phyloP scores from a whole-genome alignment of 2,888 invertebrate species.

The Bursaphelenchus okinawaensis region DNA sequence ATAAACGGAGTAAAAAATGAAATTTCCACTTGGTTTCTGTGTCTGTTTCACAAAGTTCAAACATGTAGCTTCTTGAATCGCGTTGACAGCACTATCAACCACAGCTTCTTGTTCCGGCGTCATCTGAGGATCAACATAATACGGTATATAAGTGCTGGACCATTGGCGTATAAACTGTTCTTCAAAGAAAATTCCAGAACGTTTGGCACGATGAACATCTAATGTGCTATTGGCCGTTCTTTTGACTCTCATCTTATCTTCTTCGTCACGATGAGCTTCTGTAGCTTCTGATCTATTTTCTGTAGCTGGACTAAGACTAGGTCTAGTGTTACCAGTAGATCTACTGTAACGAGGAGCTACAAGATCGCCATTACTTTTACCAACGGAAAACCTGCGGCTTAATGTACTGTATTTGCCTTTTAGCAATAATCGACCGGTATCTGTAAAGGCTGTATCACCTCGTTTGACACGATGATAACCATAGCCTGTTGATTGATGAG shows the following conservation, averaged over 20 bases:
- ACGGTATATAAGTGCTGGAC: constrained; percentile 47
- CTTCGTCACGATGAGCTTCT: no score
- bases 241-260: no score
- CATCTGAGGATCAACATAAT: constrained; percentile 41
- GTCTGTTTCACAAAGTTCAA: constrained; percentile 36
- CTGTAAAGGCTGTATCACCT: constrained; percentile 34
- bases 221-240: no score
- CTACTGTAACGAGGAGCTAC: no score
- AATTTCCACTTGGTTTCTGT: constrained; percentile 32
- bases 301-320: no score
- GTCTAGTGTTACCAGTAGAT: no score
- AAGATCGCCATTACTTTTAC: no score
- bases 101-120: constrained; percentile 15
- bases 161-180: constrained; percentile 38
- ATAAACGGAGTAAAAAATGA: constrained; percentile 43
- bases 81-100: constrained; percentile 33
- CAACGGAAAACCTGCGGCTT: no score
- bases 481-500: neutral
- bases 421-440: no score
- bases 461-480: constrained; percentile 13
- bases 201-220: constrained; percentile 6
- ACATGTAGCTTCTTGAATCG: constrained; percentile 49
- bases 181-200: constrained; percentile 34
- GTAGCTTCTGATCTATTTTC: no score
- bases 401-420: no score